Percentiles rank a stretch among this genome's conserved stretches.
These are phyloP conservation scores for Andrena bicolor DNA, from an alignment of 2,888 invertebrate species.

Conservation along the genomic window DNA sequence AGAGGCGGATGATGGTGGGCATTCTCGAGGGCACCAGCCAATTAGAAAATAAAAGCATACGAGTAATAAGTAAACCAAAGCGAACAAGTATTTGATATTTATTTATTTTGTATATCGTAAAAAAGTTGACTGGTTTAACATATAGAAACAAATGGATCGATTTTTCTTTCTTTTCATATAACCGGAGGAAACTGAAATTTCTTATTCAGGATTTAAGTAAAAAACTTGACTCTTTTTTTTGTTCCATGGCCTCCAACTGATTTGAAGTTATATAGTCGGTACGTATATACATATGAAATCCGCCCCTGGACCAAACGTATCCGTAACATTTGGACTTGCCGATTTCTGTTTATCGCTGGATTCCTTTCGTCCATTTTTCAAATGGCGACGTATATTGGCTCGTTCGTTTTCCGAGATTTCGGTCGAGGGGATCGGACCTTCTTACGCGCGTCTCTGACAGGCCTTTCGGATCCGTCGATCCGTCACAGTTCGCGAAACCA, in stretches of 20 bases:
- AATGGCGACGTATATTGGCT: conserved; percentile 10
- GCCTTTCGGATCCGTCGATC: conserved; percentile 1
- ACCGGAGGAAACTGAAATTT: conserved; percentile 20
- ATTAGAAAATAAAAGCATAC: conserved; percentile 1
- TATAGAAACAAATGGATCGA: conserved; percentile 51
- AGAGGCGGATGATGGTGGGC: conserved; percentile 55
- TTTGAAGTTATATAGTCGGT: conserved; percentile 45
- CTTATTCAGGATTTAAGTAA: conserved; percentile 36
- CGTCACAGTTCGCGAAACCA: conserved; percentile 5
- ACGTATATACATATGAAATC: conserved; percentile 55
- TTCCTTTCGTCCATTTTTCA: conserved; percentile 16
- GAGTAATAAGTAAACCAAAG: conserved; percentile 42
- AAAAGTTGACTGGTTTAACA: conserved; percentile 48
- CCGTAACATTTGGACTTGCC: conserved; percentile 42
- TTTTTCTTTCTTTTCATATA: conserved; percentile 30
- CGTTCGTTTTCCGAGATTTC: conserved; percentile 23
- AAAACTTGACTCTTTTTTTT: conserved; percentile 25
- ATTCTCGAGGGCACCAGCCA: conserved; percentile 21
- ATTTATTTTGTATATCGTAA: conserved; percentile 53
- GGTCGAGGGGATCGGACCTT: conserved; percentile 23
- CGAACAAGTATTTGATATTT: conserved; percentile 45
- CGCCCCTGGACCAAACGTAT: conserved; percentile 58
- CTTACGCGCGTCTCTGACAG: conserved; percentile 33
- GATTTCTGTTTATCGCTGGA: conserved; percentile 10
- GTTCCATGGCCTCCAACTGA: conserved; percentile 22